A percentile compares a stretch with the other conserved stretches of the same genome.
Evolutionary conservation across 1,140 invertebrate species (phyloP).

Genomic region (Atta texana): DNA sequence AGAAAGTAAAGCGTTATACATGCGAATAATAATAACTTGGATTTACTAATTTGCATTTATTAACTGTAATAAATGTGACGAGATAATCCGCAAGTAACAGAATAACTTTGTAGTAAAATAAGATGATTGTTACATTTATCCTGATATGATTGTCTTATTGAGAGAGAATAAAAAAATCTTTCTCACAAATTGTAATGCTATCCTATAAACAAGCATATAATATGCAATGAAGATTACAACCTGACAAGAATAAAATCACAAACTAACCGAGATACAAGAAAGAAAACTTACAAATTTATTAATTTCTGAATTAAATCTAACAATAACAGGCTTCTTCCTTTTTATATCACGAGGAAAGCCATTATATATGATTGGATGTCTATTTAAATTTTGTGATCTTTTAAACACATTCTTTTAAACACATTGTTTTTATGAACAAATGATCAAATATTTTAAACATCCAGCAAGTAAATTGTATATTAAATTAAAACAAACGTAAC

Average conservation of each 20-base stretch:
- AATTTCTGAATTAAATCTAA: slow-evolving; percentile 64
- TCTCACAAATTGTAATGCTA: neutral
- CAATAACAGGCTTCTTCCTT: neutral
- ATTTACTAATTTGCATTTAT: neutral
- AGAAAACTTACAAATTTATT: slow-evolving; percentile 39
- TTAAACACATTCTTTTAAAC: neutral
- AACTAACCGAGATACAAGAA: neutral
- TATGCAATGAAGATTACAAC: neutral
- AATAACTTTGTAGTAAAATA: neutral
- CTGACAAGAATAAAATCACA: neutral
- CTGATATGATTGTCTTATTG: neutral
- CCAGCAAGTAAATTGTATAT: neutral
- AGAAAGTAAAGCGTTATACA: neutral
- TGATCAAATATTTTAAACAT: neutral
- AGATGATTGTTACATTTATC: neutral
- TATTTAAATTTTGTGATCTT: slow-evolving; percentile 21
- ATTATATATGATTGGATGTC: neutral
- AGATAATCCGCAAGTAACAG: neutral
- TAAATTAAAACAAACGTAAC: neutral
- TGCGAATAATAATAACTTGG: neutral
- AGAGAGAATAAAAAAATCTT: neutral
- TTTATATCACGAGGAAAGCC: neutral
- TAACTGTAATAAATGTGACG: neutral
- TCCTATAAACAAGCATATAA: neutral
- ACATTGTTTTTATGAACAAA: neutral